Conservation (phyloP, 2,888 invertebrate species). For the Phaedon cochleariae region DNA sequence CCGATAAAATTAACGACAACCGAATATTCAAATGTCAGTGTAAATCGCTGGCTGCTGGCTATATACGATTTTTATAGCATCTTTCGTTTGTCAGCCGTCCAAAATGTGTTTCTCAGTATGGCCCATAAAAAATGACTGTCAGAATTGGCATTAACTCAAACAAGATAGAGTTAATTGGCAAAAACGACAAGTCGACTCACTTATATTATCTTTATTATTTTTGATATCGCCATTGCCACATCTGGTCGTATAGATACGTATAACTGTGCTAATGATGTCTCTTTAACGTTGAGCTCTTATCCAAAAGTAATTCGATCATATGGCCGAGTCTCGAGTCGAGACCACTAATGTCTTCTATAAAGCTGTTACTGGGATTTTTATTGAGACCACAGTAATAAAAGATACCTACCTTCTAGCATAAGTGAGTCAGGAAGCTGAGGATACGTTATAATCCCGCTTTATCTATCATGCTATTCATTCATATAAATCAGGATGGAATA, state of each 20-base stretch:
- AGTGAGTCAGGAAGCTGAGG: constrained; percentile 14
- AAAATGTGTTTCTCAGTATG: constrained; percentile 28
- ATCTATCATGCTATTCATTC: no score
- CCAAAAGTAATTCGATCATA: constrained; percentile 29
- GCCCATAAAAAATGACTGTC: constrained; percentile 35
- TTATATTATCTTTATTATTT: constrained; percentile 36
- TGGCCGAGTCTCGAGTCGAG: no score
- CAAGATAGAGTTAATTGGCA: constrained; percentile 37
- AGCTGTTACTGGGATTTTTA: constrained; percentile 22
- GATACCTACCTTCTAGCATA: constrained; percentile 7
- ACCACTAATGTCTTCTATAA: constrained; percentile 29
- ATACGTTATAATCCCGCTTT: constrained; percentile 5
- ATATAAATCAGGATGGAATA: neutral
- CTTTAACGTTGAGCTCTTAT: constrained; percentile 28
- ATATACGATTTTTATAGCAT: neutral
- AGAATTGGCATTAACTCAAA: constrained; percentile 39
- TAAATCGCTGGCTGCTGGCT: neutral
- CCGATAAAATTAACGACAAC: neutral
- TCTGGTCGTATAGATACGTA: constrained; percentile 22
- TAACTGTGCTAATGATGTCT: constrained; percentile 32
- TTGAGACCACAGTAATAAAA: constrained; percentile 19
- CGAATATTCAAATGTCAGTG: neutral
- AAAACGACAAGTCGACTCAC: constrained; percentile 31
- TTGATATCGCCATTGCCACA: constrained; percentile 20
- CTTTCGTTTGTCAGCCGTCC: neutral